Base-by-base conservation (phyloP, 1,140 invertebrate species). In the Lethrus apterus region DNA sequence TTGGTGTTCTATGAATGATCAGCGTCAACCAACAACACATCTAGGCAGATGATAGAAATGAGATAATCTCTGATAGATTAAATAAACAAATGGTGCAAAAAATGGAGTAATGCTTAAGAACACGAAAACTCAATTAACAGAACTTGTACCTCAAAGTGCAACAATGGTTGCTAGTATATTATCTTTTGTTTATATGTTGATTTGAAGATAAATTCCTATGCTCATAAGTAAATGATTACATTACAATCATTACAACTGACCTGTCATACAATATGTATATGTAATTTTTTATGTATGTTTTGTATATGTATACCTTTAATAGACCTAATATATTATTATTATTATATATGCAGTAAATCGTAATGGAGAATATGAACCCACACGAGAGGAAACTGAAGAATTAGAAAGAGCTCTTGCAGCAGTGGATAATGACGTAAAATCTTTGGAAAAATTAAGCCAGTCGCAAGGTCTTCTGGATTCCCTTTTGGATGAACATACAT, bases 361-460 rank as follows among this genome's bases (percentile, higher is more conserved):
- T 57, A 81, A 82, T 46, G 78, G 79, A 4, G 78, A 79, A 52
- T 82, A 80, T 60, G 76, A 80, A 58, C 78, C 82, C 1, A 75
- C 81, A 20, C 78, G 83, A 55, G 86, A 86, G 59, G 86, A 90
- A 63, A 83, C 84, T 23, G 87, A 89, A 54, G 87, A 89, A 62
- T 65, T 90, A 54, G 86, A 89, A 64, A 77, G 86, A 34, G 87
- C 86, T 5, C 65, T 91, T 31, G 86, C 89, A 55, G 84, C 83
- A 11, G 87, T 89, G 31, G 77, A 87, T 59, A 82, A 83, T 61
- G 81, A 84, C 56, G 79, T 84, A n/a, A 76, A 81, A 59, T 83
- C 79, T 48, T 66, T 86, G 54, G 80, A 83, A 61, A 81, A 83
- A 66, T 74, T 83, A 62, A 80, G 80, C 32, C 76, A 77, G 49